A percentile compares a stretch with the other conserved stretches of the same genome.
phyloP scores from a whole-genome alignment of 2,113 vertebrate species.

The Coreoperca whiteheadi region DNA sequence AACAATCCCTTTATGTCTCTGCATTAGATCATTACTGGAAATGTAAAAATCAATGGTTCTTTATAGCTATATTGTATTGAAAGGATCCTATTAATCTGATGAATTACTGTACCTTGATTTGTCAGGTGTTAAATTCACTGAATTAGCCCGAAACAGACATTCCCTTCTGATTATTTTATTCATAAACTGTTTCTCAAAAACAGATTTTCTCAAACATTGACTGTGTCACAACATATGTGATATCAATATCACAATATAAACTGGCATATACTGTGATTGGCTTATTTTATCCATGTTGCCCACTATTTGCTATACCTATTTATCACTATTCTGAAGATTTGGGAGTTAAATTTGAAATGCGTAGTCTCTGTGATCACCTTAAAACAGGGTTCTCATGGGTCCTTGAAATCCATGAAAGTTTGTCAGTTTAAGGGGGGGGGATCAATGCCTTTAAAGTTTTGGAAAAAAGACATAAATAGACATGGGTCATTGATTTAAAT shows the following conservation, averaged over 20 bases:
- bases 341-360: neutral
- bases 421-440: too few relatives aligned
- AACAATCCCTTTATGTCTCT: neutral
- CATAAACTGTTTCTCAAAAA: neutral
- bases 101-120: neutral
- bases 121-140: neutral
- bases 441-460: too few relatives aligned
- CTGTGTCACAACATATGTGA: neutral
- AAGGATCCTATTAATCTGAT: neutral
- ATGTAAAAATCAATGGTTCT: neutral
- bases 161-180: neutral
- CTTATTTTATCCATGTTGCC: slow-evolving; percentile 3
- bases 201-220: neutral
- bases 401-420: too few relatives aligned
- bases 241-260: neutral
- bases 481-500: too few relatives aligned
- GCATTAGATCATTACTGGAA: neutral
- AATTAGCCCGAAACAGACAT: neutral
- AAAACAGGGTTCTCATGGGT: too few relatives aligned
- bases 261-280: neutral
- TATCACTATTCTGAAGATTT: neutral
- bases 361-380: neutral
- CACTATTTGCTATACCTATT: neutral
- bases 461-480: too few relatives aligned
- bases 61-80: neutral